phyloP scores from a whole-genome alignment of 2,888 invertebrate species.

The Ceriagrion tenellum region DNA sequence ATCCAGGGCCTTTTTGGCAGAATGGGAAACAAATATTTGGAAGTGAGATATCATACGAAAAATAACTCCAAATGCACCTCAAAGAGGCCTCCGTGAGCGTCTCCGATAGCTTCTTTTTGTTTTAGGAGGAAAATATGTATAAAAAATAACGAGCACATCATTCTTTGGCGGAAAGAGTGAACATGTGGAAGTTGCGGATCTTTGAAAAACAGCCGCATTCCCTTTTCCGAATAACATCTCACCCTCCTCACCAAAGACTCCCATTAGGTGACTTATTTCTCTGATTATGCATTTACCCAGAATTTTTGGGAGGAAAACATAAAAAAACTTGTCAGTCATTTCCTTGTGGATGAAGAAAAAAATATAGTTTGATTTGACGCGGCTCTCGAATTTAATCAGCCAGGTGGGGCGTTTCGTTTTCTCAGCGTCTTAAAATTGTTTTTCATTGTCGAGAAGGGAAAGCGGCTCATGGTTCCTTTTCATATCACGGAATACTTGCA shows the following conservation, averaged over 20 bases:
- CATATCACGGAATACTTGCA: too few relatives aligned
- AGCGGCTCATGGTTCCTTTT: background rate
- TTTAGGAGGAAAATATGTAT: too few relatives aligned
- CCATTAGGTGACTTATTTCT: background rate
- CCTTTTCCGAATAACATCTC: background rate
- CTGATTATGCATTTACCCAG: background rate
- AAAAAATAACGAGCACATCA: too few relatives aligned
- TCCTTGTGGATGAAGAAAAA: background rate
- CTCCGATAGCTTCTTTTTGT: too few relatives aligned
- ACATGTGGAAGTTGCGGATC: background rate
- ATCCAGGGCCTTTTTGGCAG: too few relatives aligned
- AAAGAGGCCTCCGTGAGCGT: too few relatives aligned
- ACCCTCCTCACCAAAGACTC: background rate
- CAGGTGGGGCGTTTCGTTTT: background rate
- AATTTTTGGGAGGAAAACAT: background rate
- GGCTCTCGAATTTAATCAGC: background rate
- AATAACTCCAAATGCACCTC: too few relatives aligned
- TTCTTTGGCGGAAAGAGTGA: too few relatives aligned
- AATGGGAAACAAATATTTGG: too few relatives aligned
- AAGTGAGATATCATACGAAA: too few relatives aligned
- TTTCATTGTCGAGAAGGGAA: background rate
- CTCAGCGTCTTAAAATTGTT: background rate
- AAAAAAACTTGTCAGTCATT: too few relatives aligned
- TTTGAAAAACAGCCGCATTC: background rate
- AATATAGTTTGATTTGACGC: background rate